Evolutionary conservation across 2,113 vertebrate species (phyloP), one percentile per base, ranked within the genome.

Genomic region (Paraplagusia blochii): DNA sequence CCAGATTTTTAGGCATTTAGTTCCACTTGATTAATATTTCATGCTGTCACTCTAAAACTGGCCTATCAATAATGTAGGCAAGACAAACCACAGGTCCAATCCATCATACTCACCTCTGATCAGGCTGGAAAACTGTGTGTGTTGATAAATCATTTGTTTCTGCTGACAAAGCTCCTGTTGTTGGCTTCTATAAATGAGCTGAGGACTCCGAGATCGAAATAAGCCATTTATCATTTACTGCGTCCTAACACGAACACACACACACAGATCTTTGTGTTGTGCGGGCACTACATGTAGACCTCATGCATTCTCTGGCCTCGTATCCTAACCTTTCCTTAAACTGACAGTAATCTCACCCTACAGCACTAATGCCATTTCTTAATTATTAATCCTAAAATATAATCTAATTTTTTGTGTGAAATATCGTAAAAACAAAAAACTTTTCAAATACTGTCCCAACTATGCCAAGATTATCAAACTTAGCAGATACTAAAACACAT

Each of bases 61-160:
- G 73, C 72, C 74, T 75, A 73, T 85, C 79, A 82, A 87, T 80
- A 79, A 54, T 56, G 2, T 3, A 74, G 78, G 76, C 66, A 63
- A 72, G 67, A 79, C 66, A 58, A 58, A 75, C 44, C 75, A 58
- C 63, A 68, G 73, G 68, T 71, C 71, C 76, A 76, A 85, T 87
- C 77, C 63, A 81, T 85, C 81, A 85, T 67, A 48, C 57, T 85
- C 72, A 67, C 49, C 48, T 33, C 48, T 64, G 70, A 72, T 70
- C 50, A 42, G 52, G 42, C 55, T 66, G 64, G 33, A 40, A 16
- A 47, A 52, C 8, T 34, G 40, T 68, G 47, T 65, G 51, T 66
- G 58, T 49, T 64, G 50, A 81, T 76, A 66, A 72, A 71, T 83
- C 47, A 63, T 84, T 84, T 79, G 69, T 75, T 87, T 79, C 69